Conservation (phyloP, 2,888 invertebrate species). For the Bellardia bayeri region DNA sequence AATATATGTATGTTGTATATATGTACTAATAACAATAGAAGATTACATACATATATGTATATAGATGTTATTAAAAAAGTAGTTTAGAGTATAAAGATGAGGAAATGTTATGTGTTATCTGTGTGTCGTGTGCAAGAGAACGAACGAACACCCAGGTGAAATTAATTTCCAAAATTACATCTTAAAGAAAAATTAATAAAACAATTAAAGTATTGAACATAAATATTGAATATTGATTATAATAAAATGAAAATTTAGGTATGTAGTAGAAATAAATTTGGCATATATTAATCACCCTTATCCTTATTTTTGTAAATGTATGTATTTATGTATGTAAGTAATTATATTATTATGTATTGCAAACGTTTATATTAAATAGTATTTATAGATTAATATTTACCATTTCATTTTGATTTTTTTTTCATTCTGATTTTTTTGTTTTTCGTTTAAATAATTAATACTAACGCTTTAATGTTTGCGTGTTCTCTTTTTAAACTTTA, state of each 20-base stretch:
- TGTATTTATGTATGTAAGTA: neutral
- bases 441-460: constrained; percentile 41
- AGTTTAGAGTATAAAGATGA: neutral
- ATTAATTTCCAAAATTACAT: constrained; percentile 23
- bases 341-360: constrained; percentile 47
- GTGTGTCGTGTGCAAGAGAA: constrained; percentile 9
- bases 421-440: constrained; percentile 24
- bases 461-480: constrained; percentile 41
- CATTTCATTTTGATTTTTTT: constrained; percentile 48
- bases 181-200: constrained; percentile 11
- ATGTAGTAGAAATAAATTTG: constrained; percentile 53
- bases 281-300: constrained; percentile 71
- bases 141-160: constrained; percentile 9
- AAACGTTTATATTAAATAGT: constrained; percentile 58
- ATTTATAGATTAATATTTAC: constrained; percentile 65
- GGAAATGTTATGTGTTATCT: neutral
- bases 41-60: neutral
- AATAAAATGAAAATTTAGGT: constrained; percentile 9
- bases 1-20: constrained; percentile 9
- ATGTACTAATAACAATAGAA: neutral
- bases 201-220: constrained; percentile 26
- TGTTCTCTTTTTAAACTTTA: constrained; percentile 16
- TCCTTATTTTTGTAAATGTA: constrained; percentile 59
- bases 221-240: constrained; percentile 40
- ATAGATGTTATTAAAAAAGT: neutral